A percentile compares a stretch with the other conserved stretches of the same genome.
phyloP scores from a whole-genome alignment of 2,113 vertebrate genomes.

The Lophura nycthemera region DNA sequence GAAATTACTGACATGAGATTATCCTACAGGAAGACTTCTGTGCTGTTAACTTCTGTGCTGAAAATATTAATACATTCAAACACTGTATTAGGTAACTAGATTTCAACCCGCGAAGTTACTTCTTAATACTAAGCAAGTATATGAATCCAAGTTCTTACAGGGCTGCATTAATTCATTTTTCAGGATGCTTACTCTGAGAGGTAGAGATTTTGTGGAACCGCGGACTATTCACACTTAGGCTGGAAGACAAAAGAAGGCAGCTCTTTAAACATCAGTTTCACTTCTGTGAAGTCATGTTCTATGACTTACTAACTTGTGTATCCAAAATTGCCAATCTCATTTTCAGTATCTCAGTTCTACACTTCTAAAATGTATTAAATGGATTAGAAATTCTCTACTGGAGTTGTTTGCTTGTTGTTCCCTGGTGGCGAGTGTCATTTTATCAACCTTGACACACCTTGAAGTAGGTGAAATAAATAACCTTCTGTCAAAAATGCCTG shows the following conservation, averaged over 20 bases:
- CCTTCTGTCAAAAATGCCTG: not conserved
- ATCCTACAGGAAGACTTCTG: not conserved
- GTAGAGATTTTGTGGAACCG: not conserved
- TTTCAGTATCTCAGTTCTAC: not conserved
- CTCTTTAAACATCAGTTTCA: not conserved
- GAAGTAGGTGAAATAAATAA: not conserved
- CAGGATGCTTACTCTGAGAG: not conserved
- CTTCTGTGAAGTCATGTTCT: not conserved
- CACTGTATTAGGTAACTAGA: not conserved
- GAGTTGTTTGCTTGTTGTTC: not conserved
- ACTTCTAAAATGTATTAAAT: not conserved
- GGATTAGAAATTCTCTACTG: not conserved
- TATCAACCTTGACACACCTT: rapidly evolving
- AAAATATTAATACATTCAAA: not conserved
- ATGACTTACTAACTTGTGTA: not conserved
- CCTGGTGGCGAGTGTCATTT: not conserved
- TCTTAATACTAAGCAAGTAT: not conserved
- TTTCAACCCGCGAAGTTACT: not conserved
- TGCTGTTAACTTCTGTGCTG: not conserved
- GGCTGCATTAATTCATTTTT: not conserved
- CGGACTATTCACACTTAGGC: not conserved
- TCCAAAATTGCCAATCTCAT: not conserved
- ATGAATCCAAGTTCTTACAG: rapidly evolving
- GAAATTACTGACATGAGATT: not conserved
- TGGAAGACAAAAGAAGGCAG: not conserved